Percentiles rank a stretch among this genome's conserved stretches.
Conservation (phyloP, 2,888 invertebrate genomes). For the Choreutis nemorana region DNA sequence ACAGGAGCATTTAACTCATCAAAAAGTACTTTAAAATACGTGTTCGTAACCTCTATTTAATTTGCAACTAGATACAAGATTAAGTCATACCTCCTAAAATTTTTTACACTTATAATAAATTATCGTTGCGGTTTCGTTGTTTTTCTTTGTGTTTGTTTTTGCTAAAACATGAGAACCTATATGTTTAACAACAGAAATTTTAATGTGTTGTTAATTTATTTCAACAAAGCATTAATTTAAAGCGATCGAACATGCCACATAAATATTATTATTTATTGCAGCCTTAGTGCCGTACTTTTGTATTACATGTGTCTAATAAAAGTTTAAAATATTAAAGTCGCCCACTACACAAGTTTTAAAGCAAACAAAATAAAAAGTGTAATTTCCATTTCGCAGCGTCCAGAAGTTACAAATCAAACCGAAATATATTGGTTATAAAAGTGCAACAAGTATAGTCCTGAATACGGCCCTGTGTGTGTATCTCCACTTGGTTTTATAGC, state of each 20-base stretch:
- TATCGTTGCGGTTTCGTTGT: no score
- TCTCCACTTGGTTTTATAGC: slow-evolving; percentile 61
- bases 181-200: no score
- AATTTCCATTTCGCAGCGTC: slow-evolving; percentile 24
- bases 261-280: slow-evolving; percentile 11
- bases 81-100: no score
- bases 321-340: slow-evolving; percentile 10
- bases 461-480: slow-evolving; percentile 34
- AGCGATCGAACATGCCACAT: background rate
- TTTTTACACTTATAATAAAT: no score
- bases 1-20: no score
- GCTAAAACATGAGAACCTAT: no score
- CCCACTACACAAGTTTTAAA: slow-evolving; percentile 8
- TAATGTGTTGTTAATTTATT: no score
- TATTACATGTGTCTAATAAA: slow-evolving; percentile 12
- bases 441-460: slow-evolving; percentile 59
- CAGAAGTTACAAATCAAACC: slow-evolving; percentile 62
- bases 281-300: slow-evolving; percentile 9
- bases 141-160: no score
- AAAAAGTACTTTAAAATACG: no score
- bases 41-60: no score
- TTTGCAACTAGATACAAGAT: no score
- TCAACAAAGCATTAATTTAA: slow-evolving; percentile 1
- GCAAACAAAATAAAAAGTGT: slow-evolving; percentile 28
- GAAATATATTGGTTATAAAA: slow-evolving; percentile 64